Evolutionary conservation across 37 sponge, comb jelly and placozoan species (phyloP), one percentile per base, ranked within the genome.

Genomic region (Ephydatia muelleri): DNA sequence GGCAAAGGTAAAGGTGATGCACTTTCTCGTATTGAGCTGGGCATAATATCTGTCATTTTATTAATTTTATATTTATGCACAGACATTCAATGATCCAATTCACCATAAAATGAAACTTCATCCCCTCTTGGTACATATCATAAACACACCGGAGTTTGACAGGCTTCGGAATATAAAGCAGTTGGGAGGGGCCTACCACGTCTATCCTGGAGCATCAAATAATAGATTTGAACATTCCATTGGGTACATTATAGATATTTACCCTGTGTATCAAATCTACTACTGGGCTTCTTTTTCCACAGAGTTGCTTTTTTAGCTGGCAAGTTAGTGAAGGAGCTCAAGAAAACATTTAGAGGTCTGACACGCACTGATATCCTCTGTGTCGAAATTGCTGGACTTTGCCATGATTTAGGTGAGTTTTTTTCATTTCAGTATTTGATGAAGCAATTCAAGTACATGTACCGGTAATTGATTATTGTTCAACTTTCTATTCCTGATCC

Each of bases 111-210:
- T 91, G n/a, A 88, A 91, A 30, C 66, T 91, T 73, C 77, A 88
- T 21, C 77, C 78, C 0, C 48, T 89, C 27, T 39, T 80, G 14
- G 85, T 91, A 11, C 36, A 29, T 2, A 89, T 91, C 37, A 91
- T 91, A 5, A 84, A 91, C 68, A 89, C 92, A 23, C 92, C 92
- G 12, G 83, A 89, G 79, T 91, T 91, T 39, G 88, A 91, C 74
- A 77, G 92, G 28, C 73, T 88, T 29, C 83, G 92, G 22, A 65
- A 83, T 64, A 87, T 91, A n/a, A 88, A 87, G 67, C 92, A 91
- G 65, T 84, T 90, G 84, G 86, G 86, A 34, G 68, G 83, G 27
- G 25, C 21, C 35, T 85, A 85, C 30, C 65, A 83, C 38, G 85
- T 89, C 8, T 88, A 67, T 37, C 81, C 84, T 27, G 88, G 92